phyloP scores from a whole-genome alignment of 1,140 invertebrate species.

The Drosophila miranda region DNA sequence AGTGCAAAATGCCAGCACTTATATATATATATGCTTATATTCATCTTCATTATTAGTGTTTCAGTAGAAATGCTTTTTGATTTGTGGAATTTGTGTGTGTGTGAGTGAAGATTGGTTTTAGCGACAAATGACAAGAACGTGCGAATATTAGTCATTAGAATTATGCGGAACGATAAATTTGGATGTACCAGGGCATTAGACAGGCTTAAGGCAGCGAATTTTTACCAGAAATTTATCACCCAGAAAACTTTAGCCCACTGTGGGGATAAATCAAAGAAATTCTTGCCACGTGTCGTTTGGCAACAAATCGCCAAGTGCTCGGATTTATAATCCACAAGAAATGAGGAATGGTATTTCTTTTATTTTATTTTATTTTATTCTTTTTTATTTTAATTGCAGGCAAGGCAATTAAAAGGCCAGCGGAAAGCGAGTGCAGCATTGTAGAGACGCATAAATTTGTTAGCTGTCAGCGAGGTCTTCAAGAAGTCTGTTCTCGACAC shows the following conservation, averaged over 20 bases:
- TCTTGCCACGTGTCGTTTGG: conserved; percentile 24
- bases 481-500: conserved; percentile 4
- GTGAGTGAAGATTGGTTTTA: neutral
- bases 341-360: conserved; percentile 11
- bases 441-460: conserved; percentile 65
- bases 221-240: conserved; percentile 41
- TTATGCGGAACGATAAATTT: conserved; percentile 44
- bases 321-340: conserved; percentile 26
- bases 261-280: conserved; percentile 51
- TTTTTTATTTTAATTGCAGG: conserved; percentile 33
- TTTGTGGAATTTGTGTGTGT: conserved; percentile 3
- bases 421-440: conserved; percentile 25
- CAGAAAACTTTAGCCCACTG: conserved; percentile 37
- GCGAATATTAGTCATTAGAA: conserved; percentile 58
- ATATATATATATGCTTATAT: neutral
- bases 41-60: conserved; percentile 2
- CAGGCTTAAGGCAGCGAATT: conserved; percentile 46
- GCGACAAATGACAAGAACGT: conserved; percentile 12
- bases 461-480: conserved; percentile 55
- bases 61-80: conserved; percentile 9
- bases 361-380: conserved; percentile 3
- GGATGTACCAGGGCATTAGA: conserved; percentile 37
- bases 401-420: conserved; percentile 52
- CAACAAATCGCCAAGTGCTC: conserved; percentile 23
- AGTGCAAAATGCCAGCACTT: conserved; percentile 2